Conservation (phyloP, 2,797 vertebrate genomes). For the Pseudotriccus pelzelni region DNA sequence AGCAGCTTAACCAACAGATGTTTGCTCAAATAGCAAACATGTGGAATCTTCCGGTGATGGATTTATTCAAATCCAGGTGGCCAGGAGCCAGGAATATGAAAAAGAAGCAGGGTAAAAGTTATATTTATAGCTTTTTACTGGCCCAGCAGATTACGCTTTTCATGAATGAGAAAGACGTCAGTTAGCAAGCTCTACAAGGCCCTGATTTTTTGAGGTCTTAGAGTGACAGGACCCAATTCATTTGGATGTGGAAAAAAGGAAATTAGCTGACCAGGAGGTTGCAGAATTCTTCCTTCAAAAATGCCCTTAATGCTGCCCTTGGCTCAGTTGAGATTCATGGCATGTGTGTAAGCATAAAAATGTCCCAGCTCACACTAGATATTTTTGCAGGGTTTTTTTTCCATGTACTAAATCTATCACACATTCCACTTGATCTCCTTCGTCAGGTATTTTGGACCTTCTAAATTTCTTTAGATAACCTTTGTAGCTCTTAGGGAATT, state of each 20-base stretch:
- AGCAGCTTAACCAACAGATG: conserved; percentile 62
- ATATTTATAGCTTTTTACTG: conserved; percentile 46
- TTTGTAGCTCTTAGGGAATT: not conserved
- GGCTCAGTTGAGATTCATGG: not conserved
- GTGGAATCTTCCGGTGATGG: conserved; percentile 63
- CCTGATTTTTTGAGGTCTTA: not conserved
- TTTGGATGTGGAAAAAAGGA: not conserved
- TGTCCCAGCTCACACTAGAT: not conserved
- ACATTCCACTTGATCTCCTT: not conserved
- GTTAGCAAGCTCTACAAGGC: not conserved
- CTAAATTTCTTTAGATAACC: not conserved
- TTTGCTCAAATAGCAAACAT: conserved; percentile 66
- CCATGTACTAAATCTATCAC: not conserved
- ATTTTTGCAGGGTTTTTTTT: not conserved
- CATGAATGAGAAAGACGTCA: conserved; percentile 33
- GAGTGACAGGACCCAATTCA: not conserved
- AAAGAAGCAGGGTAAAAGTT: conserved; percentile 17
- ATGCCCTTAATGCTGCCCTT: not conserved
- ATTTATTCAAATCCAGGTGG: conserved; percentile 67
- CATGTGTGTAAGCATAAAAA: not conserved
- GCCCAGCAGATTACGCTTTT: conserved; percentile 32
- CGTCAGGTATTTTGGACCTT: not conserved
- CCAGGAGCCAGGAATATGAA: conserved; percentile 48
- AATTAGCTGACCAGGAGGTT: not conserved
- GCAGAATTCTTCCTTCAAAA: not conserved